Evolutionary conservation across 2,797 vertebrate species (phyloP).

Genomic region (Pipistrellus nathusii): DNA sequence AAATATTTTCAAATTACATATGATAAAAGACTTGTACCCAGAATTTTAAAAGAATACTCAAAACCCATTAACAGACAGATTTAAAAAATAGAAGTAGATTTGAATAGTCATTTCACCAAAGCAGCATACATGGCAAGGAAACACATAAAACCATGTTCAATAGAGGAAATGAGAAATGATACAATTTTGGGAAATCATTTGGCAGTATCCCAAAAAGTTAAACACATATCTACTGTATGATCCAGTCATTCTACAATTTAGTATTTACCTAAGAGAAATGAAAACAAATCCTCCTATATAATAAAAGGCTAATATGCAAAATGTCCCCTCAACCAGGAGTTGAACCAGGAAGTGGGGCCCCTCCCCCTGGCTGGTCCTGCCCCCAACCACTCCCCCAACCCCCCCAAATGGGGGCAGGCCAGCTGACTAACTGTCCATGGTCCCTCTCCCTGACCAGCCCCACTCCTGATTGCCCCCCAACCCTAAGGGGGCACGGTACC

Average conservation of each 20-base stretch:
- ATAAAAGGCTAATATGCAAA: no score
- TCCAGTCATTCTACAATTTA: background rate
- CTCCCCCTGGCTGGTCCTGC: no score
- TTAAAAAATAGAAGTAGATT: background rate
- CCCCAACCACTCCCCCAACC: no score
- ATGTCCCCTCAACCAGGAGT: no score
- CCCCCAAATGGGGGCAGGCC: no score
- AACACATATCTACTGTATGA: background rate
- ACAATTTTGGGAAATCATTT: background rate
- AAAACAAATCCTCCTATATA: background rate
- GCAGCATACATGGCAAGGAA: no score
- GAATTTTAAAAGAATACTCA: background rate
- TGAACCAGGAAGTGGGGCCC: no score
- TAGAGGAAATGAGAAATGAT: background rate
- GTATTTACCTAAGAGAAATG: constrained; percentile 1
- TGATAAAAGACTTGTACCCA: background rate
- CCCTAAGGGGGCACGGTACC: no score
- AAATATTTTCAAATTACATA: background rate
- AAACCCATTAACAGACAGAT: background rate
- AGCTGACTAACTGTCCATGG: no score
- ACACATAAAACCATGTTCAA: no score
- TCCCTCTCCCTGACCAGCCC: no score
- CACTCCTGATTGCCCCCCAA: no score
- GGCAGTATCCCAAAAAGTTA: background rate
- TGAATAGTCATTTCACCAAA: background rate